Conservation (phyloP, 2,888 invertebrate species). For the Cyclophora albipunctata region DNA sequence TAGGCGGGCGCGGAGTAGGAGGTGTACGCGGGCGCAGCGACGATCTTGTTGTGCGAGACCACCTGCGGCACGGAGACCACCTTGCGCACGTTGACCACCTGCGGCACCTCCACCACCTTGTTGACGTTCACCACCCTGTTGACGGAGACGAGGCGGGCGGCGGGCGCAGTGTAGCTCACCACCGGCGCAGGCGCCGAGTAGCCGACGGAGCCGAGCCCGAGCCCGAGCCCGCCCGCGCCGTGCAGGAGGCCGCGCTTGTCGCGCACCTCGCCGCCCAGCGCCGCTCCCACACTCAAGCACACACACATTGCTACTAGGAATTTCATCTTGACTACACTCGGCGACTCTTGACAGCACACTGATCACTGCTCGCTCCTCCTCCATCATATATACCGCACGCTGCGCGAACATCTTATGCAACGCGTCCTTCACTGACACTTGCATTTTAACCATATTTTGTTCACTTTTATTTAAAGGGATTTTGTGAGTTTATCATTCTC, state of each 20-base stretch:
- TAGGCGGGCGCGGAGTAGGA: not conserved
- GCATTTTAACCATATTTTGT: too few relatives aligned
- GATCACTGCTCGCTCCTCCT: too few relatives aligned
- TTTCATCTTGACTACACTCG: too few relatives aligned
- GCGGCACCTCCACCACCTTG: constrained; percentile 31
- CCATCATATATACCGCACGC: too few relatives aligned
- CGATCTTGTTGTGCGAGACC: constrained; percentile 13
- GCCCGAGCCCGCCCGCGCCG: constrained; percentile 7
- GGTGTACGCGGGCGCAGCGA: constrained; percentile 9
- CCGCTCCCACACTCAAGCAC: too few relatives aligned
- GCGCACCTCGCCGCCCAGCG: too few relatives aligned
- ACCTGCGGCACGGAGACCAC: constrained; percentile 19
- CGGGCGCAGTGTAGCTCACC: constrained; percentile 18
- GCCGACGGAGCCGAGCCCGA: constrained; percentile 2
- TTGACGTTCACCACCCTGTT: constrained; percentile 33
- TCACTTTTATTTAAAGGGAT: too few relatives aligned
- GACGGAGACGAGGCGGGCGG: constrained; percentile 28
- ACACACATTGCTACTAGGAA: too few relatives aligned
- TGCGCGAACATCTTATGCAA: too few relatives aligned
- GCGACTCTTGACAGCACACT: too few relatives aligned
- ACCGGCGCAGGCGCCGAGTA: not conserved
- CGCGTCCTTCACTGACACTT: too few relatives aligned
- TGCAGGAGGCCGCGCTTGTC: constrained; percentile 18
- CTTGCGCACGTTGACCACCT: constrained; percentile 25
- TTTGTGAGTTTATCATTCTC: too few relatives aligned